phyloP scores from a whole-genome alignment of 2,888 invertebrate genomes.

The Drosophila acutilabella region DNA sequence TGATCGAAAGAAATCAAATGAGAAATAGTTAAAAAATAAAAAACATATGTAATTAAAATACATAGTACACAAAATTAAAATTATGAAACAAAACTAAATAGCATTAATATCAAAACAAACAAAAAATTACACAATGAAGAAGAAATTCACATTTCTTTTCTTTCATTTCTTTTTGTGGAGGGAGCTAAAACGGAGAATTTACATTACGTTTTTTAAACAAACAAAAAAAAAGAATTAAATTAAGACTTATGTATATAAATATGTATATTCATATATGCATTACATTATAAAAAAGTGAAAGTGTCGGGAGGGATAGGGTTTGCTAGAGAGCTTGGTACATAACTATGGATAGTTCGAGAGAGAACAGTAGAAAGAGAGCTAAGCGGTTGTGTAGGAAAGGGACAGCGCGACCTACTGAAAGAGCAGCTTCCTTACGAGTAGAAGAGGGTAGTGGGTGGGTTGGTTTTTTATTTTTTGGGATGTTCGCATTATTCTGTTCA shows the following conservation, averaged over 20 bases:
- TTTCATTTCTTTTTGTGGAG: constrained; percentile 16
- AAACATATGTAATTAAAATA: constrained; percentile 30
- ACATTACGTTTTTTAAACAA: constrained; percentile 48
- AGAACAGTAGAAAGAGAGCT: neutral
- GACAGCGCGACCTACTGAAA: constrained; percentile 18
- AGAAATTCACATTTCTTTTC: constrained; percentile 34
- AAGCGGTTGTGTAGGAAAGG: constrained; percentile 19
- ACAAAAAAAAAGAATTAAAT: constrained; percentile 47
- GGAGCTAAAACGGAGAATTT: constrained; percentile 57
- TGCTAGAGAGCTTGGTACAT: constrained; percentile 14
- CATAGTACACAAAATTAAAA: constrained; percentile 58
- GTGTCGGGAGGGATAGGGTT: constrained; percentile 5
- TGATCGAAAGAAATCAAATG: constrained; percentile 23
- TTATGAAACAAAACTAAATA: constrained; percentile 62
- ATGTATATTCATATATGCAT: constrained; percentile 53
- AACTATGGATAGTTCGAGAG: neutral
- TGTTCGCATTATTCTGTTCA: constrained; percentile 1
- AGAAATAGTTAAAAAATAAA: constrained; percentile 38
- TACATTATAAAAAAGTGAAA: constrained; percentile 22
- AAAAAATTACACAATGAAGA: constrained; percentile 10
- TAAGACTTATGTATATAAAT: constrained; percentile 64
- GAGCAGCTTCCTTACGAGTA: constrained; percentile 27
- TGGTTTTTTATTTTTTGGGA: neutral
- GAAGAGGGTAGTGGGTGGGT: neutral
- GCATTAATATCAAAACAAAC: constrained; percentile 5